Conservation (phyloP, 2,797 vertebrate species). For the Lindbergichthys nudifrons region DNA sequence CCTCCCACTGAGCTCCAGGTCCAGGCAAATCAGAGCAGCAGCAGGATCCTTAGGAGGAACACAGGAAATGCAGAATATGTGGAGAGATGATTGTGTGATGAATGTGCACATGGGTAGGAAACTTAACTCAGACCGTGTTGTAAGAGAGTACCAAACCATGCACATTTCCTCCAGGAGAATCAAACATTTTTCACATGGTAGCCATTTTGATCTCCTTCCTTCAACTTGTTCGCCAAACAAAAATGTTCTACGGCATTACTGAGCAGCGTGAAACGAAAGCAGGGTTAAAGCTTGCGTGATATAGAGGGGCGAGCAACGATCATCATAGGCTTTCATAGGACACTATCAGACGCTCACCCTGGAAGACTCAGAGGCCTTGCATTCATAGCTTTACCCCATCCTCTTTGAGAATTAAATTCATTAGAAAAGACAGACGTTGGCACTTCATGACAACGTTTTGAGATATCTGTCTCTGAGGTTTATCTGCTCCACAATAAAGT, state of each 20-base stretch:
- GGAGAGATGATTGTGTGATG: conserved; percentile 40
- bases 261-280: not conserved
- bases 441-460: too few relatives aligned
- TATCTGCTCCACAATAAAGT: too few relatives aligned
- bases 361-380: too few relatives aligned
- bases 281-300: not conserved
- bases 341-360: too few relatives aligned
- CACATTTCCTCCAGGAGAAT: not conserved
- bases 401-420: too few relatives aligned
- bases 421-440: too few relatives aligned
- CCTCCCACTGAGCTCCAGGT: conserved; percentile 66
- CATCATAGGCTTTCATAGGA: not conserved
- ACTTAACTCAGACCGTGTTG: conserved; percentile 40
- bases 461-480: too few relatives aligned
- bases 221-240: too few relatives aligned
- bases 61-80: conserved; percentile 48
- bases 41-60: conserved; percentile 39
- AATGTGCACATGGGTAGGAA: conserved; percentile 41
- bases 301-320: not conserved
- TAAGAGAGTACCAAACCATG: not conserved
- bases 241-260: not conserved
- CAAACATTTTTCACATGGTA: not conserved
- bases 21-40: conserved; percentile 49
- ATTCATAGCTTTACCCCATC: too few relatives aligned
- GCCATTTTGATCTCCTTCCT: not conserved